Base-by-base conservation (phyloP, 2,888 invertebrate species). In the Helicoverpa assulta region DNA sequence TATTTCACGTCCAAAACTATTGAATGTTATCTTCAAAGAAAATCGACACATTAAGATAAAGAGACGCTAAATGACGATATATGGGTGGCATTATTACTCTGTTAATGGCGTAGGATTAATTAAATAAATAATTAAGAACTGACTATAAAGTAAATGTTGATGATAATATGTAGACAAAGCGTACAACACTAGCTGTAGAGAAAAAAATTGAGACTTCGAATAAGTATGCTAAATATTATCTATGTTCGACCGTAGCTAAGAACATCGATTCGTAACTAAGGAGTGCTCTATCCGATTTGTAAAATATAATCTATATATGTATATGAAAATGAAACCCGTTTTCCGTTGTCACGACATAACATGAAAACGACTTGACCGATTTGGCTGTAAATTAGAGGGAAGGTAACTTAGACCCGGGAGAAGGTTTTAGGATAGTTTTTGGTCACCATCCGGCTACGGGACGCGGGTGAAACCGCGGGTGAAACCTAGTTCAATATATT, bases 21-120 rank as follows among this genome's bases (percentile, higher is more conserved):
- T 56, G 14, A 50, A n/a, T 8, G 43, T 68, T 50, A 58, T 43
- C 43, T 43, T 14, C 57, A 40, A 64, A 55, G 66, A 68, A 73
- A 73, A 69, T 67, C 58, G 52, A 8, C 57, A 43, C 63, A 66
- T 78, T 75, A 75, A 58, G n/a, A 60, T 67, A 69, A 78, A 72
- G 50, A 51, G 54, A 60, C 19, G 40, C 56, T 47, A 63, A 69
- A 68, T 43, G 26, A 52, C 26, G 53, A 37, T 66, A 50, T 58
- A 56, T 64, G 52, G 56, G 54, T 33, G 53, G 55, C 52, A 55
- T 43, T 16, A 43, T 43, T 43, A 43, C 43, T 16, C 14, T 43
- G 12, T 47, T 47, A 47, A n/a, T n/a, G n/a, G n/a, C 47, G n/a
- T 47, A 47, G 47, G 47, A 47, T 47, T 47, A 47, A 47, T 47